Evolutionary conservation across 2,113 vertebrate species (phyloP).

Genomic region (Hiodon tergisus): DNA sequence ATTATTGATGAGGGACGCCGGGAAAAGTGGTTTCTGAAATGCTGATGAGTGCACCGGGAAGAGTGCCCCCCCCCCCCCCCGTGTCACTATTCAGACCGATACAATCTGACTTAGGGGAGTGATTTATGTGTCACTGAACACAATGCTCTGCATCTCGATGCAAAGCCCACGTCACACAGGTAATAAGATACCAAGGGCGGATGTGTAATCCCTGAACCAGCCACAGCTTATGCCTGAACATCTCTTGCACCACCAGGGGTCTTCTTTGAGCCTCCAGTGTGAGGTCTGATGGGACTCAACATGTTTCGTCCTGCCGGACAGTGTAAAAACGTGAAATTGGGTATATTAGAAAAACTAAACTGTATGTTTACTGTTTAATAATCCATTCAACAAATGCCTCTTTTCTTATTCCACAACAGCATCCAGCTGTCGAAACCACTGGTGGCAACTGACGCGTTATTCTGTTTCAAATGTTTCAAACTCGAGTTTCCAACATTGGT

Average conservation of each 20-base stretch:
- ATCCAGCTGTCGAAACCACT: constrained; percentile 12
- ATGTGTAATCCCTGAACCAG: too few species aligned
- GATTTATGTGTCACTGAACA: neutral
- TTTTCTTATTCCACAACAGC: neutral
- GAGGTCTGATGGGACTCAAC: neutral
- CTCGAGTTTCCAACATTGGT: constrained; percentile 12
- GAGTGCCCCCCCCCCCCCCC: too few species aligned
- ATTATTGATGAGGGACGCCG: too few species aligned
- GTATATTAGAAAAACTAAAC: neutral
- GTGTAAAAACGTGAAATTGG: neutral
- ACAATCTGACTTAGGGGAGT: neutral
- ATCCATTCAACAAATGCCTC: neutral
- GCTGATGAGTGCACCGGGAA: too few species aligned
- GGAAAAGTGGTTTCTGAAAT: too few species aligned
- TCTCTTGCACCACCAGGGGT: too few species aligned
- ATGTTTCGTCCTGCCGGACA: neutral
- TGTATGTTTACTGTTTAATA: neutral
- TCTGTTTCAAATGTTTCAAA: constrained; percentile 16
- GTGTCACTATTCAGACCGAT: neutral
- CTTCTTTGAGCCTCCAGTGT: too few species aligned
- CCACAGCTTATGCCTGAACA: too few species aligned
- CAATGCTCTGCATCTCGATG: too few species aligned
- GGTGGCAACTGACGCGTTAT: constrained; percentile 4
- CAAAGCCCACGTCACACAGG: neutral
- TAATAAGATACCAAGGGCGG: too few species aligned